These are phyloP conservation scores for Zalophus californianus DNA, from an alignment of 2,797 vertebrate genomes.

Conservation along the genomic window DNA sequence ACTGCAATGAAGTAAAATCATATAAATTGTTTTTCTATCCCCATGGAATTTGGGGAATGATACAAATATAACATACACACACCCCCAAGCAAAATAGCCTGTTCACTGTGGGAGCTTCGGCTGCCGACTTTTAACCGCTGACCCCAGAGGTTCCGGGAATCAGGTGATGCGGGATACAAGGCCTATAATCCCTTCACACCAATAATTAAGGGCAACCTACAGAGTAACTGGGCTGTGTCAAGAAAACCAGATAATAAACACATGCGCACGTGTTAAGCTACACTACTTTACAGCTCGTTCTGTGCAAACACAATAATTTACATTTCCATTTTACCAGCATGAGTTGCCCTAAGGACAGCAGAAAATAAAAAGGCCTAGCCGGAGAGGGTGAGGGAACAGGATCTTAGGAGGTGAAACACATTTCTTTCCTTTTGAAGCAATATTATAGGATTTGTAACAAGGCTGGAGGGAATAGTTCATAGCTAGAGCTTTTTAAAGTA, in stretches of 20 bases:
- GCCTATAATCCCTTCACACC: slow-evolving; percentile 88
- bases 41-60: slow-evolving; percentile 64
- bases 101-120: slow-evolving; percentile 70
- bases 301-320: slow-evolving; percentile 89
- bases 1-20: slow-evolving; percentile 80
- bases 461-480: slow-evolving; percentile 87
- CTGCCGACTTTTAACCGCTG: slow-evolving; percentile 82
- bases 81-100: slow-evolving; percentile 79
- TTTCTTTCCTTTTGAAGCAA: slow-evolving; percentile 90
- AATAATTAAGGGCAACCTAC: slow-evolving; percentile 89
- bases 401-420: slow-evolving; percentile 87
- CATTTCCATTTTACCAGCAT: slow-evolving; percentile 89
- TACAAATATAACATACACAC: slow-evolving; percentile 17
- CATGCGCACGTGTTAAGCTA: slow-evolving; percentile 90
- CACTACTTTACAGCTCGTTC: slow-evolving; percentile 90
- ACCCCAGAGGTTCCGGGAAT: slow-evolving; percentile 83
- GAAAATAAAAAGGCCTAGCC: slow-evolving; percentile 84
- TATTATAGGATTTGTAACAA: slow-evolving; percentile 90
- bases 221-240: slow-evolving; percentile 87
- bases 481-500: slow-evolving; percentile 85
- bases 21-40: slow-evolving; percentile 79
- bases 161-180: slow-evolving; percentile 85
- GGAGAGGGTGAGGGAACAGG: slow-evolving; percentile 85
- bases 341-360: slow-evolving; percentile 87
- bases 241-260: slow-evolving; percentile 92